These are phyloP conservation scores for Dinothrombium tinctorium DNA, from an alignment of 1,140 invertebrate species.

Conservation along the genomic window DNA sequence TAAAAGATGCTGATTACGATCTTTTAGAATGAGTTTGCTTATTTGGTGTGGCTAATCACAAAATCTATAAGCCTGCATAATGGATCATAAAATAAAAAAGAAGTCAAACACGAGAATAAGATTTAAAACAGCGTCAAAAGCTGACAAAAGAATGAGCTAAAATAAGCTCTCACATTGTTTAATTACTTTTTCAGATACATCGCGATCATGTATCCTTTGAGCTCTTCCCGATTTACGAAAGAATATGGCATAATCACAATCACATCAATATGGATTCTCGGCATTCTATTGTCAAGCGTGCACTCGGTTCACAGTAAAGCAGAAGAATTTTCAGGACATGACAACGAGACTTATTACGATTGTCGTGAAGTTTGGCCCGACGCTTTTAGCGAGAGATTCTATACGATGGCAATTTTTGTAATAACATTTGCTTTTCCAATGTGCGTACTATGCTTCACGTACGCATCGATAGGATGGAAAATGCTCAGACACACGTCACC, in stretches of 20 bases:
- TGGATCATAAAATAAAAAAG: too few relatives aligned
- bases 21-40: too few relatives aligned
- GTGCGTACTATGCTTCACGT: conserved; percentile 24
- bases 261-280: conserved; percentile 26
- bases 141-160: too few relatives aligned
- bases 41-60: too few relatives aligned
- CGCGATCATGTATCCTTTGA: conserved; percentile 23
- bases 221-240: conserved; percentile 15
- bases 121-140: too few relatives aligned
- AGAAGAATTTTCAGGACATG: conserved; percentile 15
- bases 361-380: conserved; percentile 20
- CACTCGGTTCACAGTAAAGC: conserved; percentile 23
- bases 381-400: conserved; percentile 6
- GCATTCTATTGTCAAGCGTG: conserved; percentile 21
- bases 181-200: conserved; percentile 19
- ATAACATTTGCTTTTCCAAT: conserved; percentile 28
- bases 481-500: conserved; percentile 26
- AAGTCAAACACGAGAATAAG: too few relatives aligned
- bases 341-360: conserved; percentile 18
- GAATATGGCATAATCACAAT: conserved; percentile 14
- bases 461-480: conserved; percentile 22
- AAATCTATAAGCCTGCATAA: too few relatives aligned
- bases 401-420: conserved; percentile 25
- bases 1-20: too few relatives aligned
- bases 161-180: conserved; percentile 2